These are phyloP conservation scores for Microcebus jonahi DNA, from an alignment of 2,113 vertebrate genomes.

Conservation along the genomic window DNA sequence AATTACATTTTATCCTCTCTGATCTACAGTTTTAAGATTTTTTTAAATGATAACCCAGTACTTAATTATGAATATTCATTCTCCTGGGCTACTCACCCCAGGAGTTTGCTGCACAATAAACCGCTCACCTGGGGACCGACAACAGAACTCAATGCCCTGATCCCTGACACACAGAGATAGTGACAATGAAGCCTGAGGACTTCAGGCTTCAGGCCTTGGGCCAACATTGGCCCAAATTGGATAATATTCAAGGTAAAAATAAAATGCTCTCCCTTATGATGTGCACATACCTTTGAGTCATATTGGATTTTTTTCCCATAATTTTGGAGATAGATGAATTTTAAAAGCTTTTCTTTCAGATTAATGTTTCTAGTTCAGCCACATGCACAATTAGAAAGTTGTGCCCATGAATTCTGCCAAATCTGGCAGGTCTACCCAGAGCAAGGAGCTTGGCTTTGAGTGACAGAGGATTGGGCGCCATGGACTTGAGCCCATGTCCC, in stretches of 20 bases:
- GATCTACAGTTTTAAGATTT: neutral
- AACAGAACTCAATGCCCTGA: neutral
- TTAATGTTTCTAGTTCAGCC: neutral
- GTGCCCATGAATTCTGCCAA: fast-evolving
- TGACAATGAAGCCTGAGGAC: neutral
- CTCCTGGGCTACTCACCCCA: neutral
- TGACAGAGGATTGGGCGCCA: neutral
- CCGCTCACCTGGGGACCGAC: neutral
- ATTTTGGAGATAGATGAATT: neutral
- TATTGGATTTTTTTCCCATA: neutral
- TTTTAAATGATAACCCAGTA: neutral
- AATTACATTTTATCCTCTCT: neutral
- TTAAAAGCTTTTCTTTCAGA: conserved; percentile 11
- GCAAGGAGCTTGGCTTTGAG: neutral
- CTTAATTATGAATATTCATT: conserved; percentile 32
- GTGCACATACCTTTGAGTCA: neutral
- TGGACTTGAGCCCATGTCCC: neutral
- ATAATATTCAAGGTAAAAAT: neutral
- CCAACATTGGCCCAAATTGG: neutral
- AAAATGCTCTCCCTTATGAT: neutral
- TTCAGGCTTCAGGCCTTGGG: no score
- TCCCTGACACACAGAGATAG: neutral
- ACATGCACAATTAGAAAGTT: neutral
- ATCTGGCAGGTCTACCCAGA: neutral
- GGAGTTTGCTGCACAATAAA: neutral